phyloP scores from a whole-genome alignment of 1,140 invertebrate genomes.

The Cherax quadricarinatus region DNA sequence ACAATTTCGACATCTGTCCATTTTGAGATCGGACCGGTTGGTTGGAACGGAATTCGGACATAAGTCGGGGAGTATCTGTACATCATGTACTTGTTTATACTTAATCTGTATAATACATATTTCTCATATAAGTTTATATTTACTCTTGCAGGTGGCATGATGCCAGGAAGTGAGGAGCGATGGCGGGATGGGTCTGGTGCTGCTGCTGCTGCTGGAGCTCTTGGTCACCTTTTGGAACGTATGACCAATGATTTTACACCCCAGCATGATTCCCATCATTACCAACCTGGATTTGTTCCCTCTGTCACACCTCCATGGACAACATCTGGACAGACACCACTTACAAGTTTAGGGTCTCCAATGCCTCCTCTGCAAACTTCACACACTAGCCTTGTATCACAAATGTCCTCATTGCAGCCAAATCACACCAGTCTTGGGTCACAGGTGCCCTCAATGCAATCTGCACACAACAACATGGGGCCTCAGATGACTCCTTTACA shows the following conservation, averaged over 20 bases:
- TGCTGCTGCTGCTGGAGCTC: constrained; percentile 51
- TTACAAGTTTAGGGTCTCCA: constrained; percentile 52
- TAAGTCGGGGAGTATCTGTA: too few species aligned
- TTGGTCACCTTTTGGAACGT: constrained; percentile 52
- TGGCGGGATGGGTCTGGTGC: constrained; percentile 49
- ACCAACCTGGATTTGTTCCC: constrained; percentile 61
- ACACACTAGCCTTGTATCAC: constrained; percentile 54
- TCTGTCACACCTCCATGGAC: constrained; percentile 60
- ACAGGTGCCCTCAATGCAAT: constrained; percentile 57
- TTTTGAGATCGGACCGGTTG: too few species aligned
- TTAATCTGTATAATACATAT: too few species aligned
- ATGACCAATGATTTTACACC: constrained; percentile 60
- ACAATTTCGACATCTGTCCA: too few species aligned
- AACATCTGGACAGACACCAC: constrained; percentile 40
- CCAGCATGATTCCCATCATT: constrained; percentile 61
- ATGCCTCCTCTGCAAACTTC: constrained; percentile 31
- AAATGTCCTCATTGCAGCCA: constrained; percentile 31
- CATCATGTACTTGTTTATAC: too few species aligned
- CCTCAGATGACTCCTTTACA: constrained; percentile 54
- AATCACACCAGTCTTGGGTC: constrained; percentile 49
- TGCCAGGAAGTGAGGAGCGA: constrained; percentile 57
- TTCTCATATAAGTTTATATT: too few species aligned
- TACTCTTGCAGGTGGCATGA: constrained; percentile 54
- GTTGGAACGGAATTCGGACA: too few species aligned
- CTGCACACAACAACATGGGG: constrained; percentile 53